phyloP scores from a whole-genome alignment of 2,113 vertebrate species.

The Colossoma macropomum region DNA sequence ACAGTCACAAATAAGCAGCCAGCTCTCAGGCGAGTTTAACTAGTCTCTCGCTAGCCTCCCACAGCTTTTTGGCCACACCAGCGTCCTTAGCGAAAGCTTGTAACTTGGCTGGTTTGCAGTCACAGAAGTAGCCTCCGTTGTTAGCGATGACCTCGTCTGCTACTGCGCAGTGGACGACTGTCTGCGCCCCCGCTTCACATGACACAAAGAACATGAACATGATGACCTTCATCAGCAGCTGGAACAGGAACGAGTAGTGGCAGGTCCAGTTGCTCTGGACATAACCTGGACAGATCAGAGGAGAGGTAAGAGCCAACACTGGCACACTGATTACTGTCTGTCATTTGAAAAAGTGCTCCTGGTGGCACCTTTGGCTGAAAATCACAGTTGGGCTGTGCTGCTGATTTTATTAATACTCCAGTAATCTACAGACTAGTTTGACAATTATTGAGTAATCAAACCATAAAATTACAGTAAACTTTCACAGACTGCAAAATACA shows the following conservation, averaged over 20 bases:
- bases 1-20: neutral
- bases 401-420: no score
- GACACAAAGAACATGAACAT: constrained; percentile 82
- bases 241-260: constrained; percentile 78
- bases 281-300: constrained; percentile 69
- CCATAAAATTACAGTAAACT: no score
- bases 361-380: neutral
- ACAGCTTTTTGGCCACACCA: constrained; percentile 80
- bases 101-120: constrained; percentile 72
- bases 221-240: constrained; percentile 77
- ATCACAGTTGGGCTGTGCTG: neutral
- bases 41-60: constrained; percentile 83
- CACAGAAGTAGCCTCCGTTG: constrained; percentile 77
- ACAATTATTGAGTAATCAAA: no score
- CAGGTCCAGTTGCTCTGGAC: constrained; percentile 78
- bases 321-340: no score
- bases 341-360: no score
- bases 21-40: constrained; percentile 72
- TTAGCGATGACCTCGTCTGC: constrained; percentile 72
- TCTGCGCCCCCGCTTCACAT: constrained; percentile 77
- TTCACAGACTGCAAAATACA: no score
- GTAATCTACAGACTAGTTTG: no score
- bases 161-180: constrained; percentile 78
- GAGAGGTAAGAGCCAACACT: neutral
- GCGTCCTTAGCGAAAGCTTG: constrained; percentile 76